These are phyloP conservation scores for Sciaenops ocellatus DNA, from an alignment of 2,797 vertebrate genomes.

Conservation along the genomic window DNA sequence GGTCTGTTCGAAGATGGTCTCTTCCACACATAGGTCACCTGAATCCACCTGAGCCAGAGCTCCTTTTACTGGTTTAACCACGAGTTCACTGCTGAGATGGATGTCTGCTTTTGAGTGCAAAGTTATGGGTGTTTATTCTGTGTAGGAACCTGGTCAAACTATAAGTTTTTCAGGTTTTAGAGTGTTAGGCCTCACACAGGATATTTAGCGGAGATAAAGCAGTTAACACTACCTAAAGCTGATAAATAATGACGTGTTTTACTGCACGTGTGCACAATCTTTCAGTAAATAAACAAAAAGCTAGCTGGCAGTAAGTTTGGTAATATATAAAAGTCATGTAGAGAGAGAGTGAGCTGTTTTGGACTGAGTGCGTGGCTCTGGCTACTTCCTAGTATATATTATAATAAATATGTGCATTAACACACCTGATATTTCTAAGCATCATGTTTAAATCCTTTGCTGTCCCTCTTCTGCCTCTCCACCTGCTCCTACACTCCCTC, in stretches of 20 bases:
- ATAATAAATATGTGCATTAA: too few relatives aligned
- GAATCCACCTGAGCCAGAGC: too few relatives aligned
- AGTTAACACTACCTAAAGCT: neutral
- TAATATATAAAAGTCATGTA: neutral
- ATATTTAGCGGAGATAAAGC: neutral
- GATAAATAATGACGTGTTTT: neutral
- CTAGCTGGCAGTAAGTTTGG: neutral
- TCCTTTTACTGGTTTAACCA: too few relatives aligned
- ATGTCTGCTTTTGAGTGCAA: too few relatives aligned
- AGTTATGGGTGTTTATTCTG: too few relatives aligned
- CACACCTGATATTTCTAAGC: neutral
- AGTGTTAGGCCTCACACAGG: neutral
- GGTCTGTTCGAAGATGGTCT: too few relatives aligned
- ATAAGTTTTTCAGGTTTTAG: neutral
- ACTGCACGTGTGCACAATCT: neutral
- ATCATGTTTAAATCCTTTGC: conserved; percentile 36
- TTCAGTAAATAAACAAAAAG: neutral
- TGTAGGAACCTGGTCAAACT: too few relatives aligned
- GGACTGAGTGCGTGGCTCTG: neutral
- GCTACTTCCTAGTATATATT: too few relatives aligned
- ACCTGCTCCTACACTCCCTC: conserved; percentile 36
- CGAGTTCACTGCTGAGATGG: too few relatives aligned
- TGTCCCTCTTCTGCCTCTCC: conserved; percentile 20
- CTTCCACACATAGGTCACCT: too few relatives aligned
- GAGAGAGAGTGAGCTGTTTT: neutral